A percentile compares a stretch with the other conserved stretches of the same genome.
These are phyloP conservation scores for Campoletis sonorensis DNA, from an alignment of 1,140 invertebrate genomes.

Conservation along the genomic window DNA sequence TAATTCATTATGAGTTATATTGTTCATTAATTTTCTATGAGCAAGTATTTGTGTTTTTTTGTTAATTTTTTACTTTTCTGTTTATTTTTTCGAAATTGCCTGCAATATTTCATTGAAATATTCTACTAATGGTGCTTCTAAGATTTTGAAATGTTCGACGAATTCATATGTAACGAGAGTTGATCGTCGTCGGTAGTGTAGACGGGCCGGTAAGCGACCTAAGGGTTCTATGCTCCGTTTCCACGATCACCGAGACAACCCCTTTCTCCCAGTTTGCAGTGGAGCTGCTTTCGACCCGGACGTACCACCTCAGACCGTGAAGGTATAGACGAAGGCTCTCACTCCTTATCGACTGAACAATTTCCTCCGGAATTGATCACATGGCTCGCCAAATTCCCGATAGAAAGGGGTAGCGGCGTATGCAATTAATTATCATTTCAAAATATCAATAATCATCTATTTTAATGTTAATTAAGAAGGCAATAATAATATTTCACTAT, in stretches of 20 bases:
- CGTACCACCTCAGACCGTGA: conserved; percentile 23
- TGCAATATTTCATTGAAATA: too few relatives aligned
- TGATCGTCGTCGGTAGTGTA: conserved; percentile 40
- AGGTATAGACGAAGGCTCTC: conserved; percentile 31
- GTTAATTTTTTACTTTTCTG: too few relatives aligned
- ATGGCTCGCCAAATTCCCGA: conserved; percentile 65
- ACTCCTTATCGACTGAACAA: conserved; percentile 73
- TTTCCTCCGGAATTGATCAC: conserved; percentile 55
- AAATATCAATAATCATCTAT: neutral
- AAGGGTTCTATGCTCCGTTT: conserved; percentile 24
- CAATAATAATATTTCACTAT: too few relatives aligned
- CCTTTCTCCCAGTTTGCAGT: conserved; percentile 39
- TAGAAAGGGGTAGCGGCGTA: conserved; percentile 71
- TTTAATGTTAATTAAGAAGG: too few relatives aligned
- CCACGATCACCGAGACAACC: conserved; percentile 21
- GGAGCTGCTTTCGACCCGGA: conserved; percentile 32
- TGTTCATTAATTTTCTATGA: too few relatives aligned
- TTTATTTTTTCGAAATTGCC: too few relatives aligned
- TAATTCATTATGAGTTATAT: too few relatives aligned
- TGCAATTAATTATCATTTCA: conserved; percentile 17
- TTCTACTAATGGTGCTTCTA: too few relatives aligned
- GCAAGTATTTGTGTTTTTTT: too few relatives aligned
- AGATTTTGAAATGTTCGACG: too few relatives aligned
- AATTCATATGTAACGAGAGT: neutral
- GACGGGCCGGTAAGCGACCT: conserved; percentile 48